Conservation (phyloP, 2,888 invertebrate species). For the Pelosia muscerda region DNA sequence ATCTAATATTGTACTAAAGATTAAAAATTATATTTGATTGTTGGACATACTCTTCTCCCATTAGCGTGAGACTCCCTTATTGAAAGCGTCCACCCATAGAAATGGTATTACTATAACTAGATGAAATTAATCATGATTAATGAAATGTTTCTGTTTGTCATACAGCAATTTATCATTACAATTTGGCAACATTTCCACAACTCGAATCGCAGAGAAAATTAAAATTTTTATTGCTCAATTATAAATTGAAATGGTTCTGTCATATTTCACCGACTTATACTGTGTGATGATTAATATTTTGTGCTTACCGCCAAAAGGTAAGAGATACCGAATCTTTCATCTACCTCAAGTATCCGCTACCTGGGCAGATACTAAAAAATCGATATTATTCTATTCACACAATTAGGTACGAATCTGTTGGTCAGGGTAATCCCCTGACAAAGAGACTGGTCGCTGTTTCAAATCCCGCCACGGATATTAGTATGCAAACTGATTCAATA, state of each 20-base stretch:
- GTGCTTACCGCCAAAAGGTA: neutral
- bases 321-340: too few relatives aligned
- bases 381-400: too few relatives aligned
- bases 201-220: constrained; percentile 1
- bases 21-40: neutral
- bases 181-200: neutral
- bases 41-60: too few relatives aligned
- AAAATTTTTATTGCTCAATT: neutral
- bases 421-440: too few relatives aligned
- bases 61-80: neutral
- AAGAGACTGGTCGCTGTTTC: too few relatives aligned
- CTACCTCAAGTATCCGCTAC: too few relatives aligned
- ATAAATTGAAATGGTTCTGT: neutral
- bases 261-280: neutral
- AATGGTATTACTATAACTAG: neutral
- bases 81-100: neutral
- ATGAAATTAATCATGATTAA: neutral
- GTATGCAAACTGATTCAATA: too few relatives aligned
- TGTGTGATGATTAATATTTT: neutral
- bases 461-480: too few relatives aligned
- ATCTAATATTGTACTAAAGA: too few relatives aligned
- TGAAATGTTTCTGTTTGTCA: neutral
- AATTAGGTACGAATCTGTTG: too few relatives aligned
- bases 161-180: neutral
- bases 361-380: too few relatives aligned